Percentiles rank a stretch among this genome's conserved stretches.
These are phyloP conservation scores for Rotaria macrura DNA, from an alignment of 2,888 invertebrate species.

Conservation along the genomic window DNA sequence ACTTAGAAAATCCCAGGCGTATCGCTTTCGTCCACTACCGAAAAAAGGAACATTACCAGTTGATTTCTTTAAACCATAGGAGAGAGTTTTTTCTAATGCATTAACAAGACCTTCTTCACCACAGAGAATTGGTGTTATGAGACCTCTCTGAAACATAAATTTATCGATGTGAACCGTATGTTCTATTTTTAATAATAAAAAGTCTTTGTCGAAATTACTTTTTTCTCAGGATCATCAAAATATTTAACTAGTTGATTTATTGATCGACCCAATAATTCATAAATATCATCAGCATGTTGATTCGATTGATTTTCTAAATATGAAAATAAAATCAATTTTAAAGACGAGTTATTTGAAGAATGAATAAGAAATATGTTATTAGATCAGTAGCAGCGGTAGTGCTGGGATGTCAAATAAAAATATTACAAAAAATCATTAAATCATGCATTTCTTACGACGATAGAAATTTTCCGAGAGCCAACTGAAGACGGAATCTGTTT, in stretches of 20 bases:
- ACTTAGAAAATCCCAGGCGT: conserved; percentile 67
- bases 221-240: neutral
- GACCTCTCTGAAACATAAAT: neutral
- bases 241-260: neutral
- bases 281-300: neutral
- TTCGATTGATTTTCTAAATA: neutral
- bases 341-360: too few relatives aligned
- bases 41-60: conserved; percentile 6
- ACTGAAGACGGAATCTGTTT: neutral
- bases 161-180: too few relatives aligned
- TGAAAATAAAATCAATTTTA: neutral
- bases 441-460: neutral
- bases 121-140: neutral
- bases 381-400: neutral
- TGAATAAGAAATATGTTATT: neutral
- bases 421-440: neutral
- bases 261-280: neutral
- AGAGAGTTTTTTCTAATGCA: conserved; percentile 66
- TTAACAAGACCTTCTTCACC: neutral
- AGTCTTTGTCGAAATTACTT: neutral
- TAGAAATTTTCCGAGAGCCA: neutral
- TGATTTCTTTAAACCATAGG: conserved; percentile 84
- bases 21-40: conserved; percentile 78
- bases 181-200: neutral
- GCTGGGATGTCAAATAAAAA: neutral